Base-by-base conservation (phyloP, 2,113 vertebrate genomes). In the Neodon shergylaensis region DNA sequence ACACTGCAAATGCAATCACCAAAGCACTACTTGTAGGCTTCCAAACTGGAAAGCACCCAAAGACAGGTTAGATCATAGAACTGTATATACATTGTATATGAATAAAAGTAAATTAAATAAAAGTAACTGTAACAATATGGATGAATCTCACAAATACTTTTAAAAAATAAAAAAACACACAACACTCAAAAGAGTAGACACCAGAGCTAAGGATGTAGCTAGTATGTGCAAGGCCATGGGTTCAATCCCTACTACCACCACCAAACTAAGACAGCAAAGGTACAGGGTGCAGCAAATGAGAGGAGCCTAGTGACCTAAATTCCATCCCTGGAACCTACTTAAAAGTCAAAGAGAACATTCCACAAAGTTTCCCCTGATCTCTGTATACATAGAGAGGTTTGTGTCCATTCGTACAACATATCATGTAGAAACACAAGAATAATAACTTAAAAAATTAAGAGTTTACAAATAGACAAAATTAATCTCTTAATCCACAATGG, bases 391-490 rank as follows among this genome's bases (percentile, higher is more conserved):
- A 82, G 12, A 39, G 16, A 54, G 24, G 36, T 24, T 16, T 28
- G 1, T 42, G 54, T 11, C 54, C 12, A 61, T 17, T 28, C 12
- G 17, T 39, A 82, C 52, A 39, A 21, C 9, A 22, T n/a, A 42
- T 17, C 54, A 83, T 14, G 54, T 24, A 83, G n/a, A 78, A 42
- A 83, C 54, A 81, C 52, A 81, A n/a, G 19, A 61, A 28, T 63
- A 83, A 61, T 39, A 82, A 58, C 26, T 47, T 42, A 76, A 31
- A 42, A 47, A 47, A 47, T 92, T 65, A 47, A 78, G 81, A 90
- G n/a, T 33, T 92, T 70, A 93, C 70, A 70, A 90, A 58, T 13
- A 63, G 54, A n/a, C 87, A 90, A 78, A 89, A 61, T 54, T 54
- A 79, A 79, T 79, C 49, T 39, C n/a, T 58, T 12, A 28, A 72